Evolutionary conservation across 2,113 vertebrate genomes (phyloP).

Genomic region (Oophaga pumilio): DNA sequence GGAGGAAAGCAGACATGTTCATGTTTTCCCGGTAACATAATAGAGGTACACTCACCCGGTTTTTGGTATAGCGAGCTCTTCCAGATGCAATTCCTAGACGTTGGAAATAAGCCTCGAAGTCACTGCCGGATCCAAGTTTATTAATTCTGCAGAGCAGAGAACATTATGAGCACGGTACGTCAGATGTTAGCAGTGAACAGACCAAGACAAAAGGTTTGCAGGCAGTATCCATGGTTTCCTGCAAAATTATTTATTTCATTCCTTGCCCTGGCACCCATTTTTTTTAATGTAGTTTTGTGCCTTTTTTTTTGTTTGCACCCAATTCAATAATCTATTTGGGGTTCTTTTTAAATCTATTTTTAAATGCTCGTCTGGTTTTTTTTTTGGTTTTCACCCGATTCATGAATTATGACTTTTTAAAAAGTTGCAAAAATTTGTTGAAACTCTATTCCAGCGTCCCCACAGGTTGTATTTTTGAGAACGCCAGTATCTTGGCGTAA

Average conservation of each 20-base stretch:
- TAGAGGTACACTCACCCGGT: conserved; percentile 72
- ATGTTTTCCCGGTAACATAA: background rate
- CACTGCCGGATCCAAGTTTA: conserved; percentile 95
- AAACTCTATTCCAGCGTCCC: too few relatives aligned
- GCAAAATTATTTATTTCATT: background rate
- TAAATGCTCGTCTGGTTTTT: too few relatives aligned
- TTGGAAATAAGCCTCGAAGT: conserved; percentile 95
- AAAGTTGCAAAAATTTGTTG: too few relatives aligned
- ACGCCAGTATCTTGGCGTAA: too few relatives aligned
- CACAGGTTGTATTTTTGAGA: too few relatives aligned
- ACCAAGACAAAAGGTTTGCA: background rate
- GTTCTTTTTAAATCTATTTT: too few relatives aligned
- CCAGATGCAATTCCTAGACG: conserved; percentile 89
- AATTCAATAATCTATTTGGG: too few relatives aligned
- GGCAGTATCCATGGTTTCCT: background rate
- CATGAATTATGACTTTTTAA: too few relatives aligned
- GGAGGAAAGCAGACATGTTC: background rate
- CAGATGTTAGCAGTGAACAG: background rate
- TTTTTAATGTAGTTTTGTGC: too few relatives aligned
- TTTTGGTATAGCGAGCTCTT: conserved; percentile 92
- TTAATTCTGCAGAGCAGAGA: conserved; percentile 78
- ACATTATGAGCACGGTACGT: background rate
- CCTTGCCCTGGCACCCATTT: too few relatives aligned
- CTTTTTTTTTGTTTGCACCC: too few relatives aligned
- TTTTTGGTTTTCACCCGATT: too few relatives aligned